A percentile compares a stretch with the other conserved stretches of the same genome.
phyloP scores from a whole-genome alignment of 2,888 invertebrate genomes.

The Protodeltote pygarga region DNA sequence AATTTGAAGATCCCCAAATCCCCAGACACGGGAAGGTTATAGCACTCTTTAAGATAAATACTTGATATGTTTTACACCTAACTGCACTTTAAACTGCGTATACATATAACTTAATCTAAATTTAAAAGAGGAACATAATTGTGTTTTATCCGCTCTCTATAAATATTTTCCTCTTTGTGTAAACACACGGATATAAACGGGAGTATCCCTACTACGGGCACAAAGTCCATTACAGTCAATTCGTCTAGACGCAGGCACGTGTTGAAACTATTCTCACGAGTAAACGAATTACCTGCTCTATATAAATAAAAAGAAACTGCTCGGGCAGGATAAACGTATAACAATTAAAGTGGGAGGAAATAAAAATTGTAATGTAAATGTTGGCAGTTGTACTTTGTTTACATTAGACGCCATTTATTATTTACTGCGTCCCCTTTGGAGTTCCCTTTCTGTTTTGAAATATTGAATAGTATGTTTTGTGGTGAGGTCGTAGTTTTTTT shows the following conservation, averaged over 20 bases:
- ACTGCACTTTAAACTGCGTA: constrained; percentile 2
- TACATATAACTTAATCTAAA: constrained; percentile 14
- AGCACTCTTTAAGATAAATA: no score
- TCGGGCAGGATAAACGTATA: constrained; percentile 68
- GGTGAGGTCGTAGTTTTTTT: background rate
- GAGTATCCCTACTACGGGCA: constrained; percentile 62
- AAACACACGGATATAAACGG: constrained; percentile 60
- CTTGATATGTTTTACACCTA: no score
- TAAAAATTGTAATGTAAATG: constrained; percentile 49
- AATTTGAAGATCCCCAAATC: no score
- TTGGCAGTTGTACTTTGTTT: constrained; percentile 19
- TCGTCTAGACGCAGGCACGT: constrained; percentile 79
- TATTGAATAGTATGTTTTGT: constrained; percentile 13
- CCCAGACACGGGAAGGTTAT: no score
- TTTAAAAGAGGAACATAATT: constrained; percentile 47
- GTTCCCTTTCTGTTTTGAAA: constrained; percentile 14
- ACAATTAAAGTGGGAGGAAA: constrained; percentile 67
- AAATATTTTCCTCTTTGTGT: constrained; percentile 61
- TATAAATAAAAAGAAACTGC: constrained; percentile 77
- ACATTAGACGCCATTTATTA: constrained; percentile 44
- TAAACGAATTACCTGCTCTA: constrained; percentile 80
- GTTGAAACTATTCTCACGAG: constrained; percentile 82
- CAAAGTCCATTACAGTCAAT: constrained; percentile 83
- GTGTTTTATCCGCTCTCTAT: constrained; percentile 49
- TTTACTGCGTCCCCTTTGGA: constrained; percentile 27